Percentiles rank a stretch among this genome's conserved stretches.
These are phyloP conservation scores for Drosophila teissieri DNA, from an alignment of 1,140 invertebrate species.

Conservation along the genomic window DNA sequence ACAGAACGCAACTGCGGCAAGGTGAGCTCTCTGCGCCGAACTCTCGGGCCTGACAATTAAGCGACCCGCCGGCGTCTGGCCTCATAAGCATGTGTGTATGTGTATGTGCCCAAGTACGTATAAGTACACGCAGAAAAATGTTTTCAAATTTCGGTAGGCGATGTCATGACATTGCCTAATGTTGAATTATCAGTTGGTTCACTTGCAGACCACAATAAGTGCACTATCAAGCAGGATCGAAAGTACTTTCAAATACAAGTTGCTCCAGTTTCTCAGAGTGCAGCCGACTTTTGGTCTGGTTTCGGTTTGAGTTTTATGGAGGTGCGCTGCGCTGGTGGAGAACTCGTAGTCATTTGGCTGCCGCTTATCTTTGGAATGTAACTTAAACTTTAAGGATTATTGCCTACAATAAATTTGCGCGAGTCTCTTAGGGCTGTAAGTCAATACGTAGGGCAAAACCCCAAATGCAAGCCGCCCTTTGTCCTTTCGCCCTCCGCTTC, in stretches of 20 bases:
- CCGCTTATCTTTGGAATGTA: slow-evolving; percentile 80
- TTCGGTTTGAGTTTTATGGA: slow-evolving; percentile 61
- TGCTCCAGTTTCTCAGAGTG: neutral
- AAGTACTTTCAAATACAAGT: no score
- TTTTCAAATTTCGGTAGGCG: no score
- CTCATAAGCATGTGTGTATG: slow-evolving; percentile 27
- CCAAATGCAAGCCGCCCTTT: neutral
- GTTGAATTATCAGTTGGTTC: no score
- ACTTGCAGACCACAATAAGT: no score
- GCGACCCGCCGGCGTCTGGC: slow-evolving; percentile 45
- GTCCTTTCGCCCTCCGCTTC: slow-evolving; percentile 44
- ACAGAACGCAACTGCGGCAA: slow-evolving; percentile 12
- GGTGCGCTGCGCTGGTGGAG: slow-evolving; percentile 38
- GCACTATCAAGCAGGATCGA: no score
- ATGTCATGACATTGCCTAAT: no score
- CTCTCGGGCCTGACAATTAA: slow-evolving; percentile 47
- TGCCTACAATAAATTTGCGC: slow-evolving; percentile 82
- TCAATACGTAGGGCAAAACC: slow-evolving; percentile 45
- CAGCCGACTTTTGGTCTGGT: slow-evolving; percentile 27
- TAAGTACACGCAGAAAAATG: slow-evolving; percentile 19
- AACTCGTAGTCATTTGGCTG: slow-evolving; percentile 48
- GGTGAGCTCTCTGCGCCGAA: slow-evolving; percentile 10
- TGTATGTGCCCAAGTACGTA: slow-evolving; percentile 12
- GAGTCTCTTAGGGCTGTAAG: slow-evolving; percentile 70
- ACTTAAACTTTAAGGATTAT: slow-evolving; percentile 84